phyloP scores from a whole-genome alignment of 2,113 vertebrate species.

The Charina bottae region DNA sequence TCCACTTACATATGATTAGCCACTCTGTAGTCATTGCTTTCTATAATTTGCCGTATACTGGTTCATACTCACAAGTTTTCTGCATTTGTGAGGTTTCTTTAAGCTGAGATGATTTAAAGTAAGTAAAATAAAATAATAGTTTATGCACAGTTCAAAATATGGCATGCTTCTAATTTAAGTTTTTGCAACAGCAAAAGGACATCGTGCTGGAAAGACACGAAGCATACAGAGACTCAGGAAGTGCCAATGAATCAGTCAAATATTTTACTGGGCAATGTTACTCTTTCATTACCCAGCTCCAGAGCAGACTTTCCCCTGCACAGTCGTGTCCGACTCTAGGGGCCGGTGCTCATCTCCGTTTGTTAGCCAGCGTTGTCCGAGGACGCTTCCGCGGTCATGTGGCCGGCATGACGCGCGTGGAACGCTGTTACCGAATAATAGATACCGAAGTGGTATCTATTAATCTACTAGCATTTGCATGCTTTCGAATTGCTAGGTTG shows the following conservation, averaged over 20 bases:
- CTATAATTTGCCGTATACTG: slow-evolving; percentile 6
- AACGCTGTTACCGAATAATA: no score
- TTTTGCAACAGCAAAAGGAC: slow-evolving; percentile 44
- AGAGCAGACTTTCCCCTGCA: slow-evolving; percentile 48
- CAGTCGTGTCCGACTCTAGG: no score
- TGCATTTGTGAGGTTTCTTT: slow-evolving; percentile 9
- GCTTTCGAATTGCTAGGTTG: no score
- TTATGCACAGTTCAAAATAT: slow-evolving; percentile 22
- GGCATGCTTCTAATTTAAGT: slow-evolving; percentile 48
- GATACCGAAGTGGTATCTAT: no score
- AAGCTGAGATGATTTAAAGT: background rate
- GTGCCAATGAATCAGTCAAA: slow-evolving; percentile 45
- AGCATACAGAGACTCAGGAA: slow-evolving; percentile 45
- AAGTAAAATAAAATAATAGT: background rate
- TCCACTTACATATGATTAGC: slow-evolving; percentile 24
- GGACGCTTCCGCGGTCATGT: no score
- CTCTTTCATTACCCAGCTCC: slow-evolving; percentile 40
- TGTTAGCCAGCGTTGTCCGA: no score
- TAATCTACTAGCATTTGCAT: no score
- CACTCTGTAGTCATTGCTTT: slow-evolving; percentile 19
- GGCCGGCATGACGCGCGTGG: no score
- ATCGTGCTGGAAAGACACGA: slow-evolving; percentile 43
- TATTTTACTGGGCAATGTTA: slow-evolving; percentile 53
- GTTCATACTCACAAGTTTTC: background rate
- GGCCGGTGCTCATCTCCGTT: no score